These are phyloP conservation scores for Meteorus colon DNA, from an alignment of 2,888 invertebrate species.

Conservation along the genomic window DNA sequence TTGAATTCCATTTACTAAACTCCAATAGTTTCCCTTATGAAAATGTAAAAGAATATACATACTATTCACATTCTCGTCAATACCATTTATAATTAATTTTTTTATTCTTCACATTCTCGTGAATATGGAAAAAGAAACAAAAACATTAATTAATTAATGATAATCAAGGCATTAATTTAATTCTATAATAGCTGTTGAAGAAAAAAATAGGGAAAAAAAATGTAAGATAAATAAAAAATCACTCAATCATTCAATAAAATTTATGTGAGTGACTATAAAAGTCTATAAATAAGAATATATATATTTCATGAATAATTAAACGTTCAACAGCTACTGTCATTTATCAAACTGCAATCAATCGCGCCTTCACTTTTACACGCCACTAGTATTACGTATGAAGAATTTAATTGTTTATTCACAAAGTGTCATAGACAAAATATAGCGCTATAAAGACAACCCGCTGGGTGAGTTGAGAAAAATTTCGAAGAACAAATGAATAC, in stretches of 20 bases:
- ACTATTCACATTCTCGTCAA: too few relatives aligned
- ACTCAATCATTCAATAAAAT: background rate
- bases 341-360: slow-evolving; percentile 8
- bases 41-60: too few relatives aligned
- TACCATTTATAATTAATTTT: background rate
- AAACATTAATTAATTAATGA: background rate
- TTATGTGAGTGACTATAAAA: background rate
- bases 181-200: background rate
- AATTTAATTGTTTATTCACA: too few relatives aligned
- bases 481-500: background rate
- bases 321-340: background rate
- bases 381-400: background rate
- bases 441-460: background rate
- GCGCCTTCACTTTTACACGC: slow-evolving; percentile 9
- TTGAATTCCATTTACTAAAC: too few relatives aligned
- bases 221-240: background rate
- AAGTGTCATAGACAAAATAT: background rate
- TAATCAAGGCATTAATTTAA: background rate
- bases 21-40: too few relatives aligned
- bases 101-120: background rate
- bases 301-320: slow-evolving; percentile 4
- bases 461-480: background rate
- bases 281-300: background rate
- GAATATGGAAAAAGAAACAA: background rate
- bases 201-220: background rate